phyloP scores from a whole-genome alignment of 2,797 vertebrate species.

The Hyperoplus immaculatus region DNA sequence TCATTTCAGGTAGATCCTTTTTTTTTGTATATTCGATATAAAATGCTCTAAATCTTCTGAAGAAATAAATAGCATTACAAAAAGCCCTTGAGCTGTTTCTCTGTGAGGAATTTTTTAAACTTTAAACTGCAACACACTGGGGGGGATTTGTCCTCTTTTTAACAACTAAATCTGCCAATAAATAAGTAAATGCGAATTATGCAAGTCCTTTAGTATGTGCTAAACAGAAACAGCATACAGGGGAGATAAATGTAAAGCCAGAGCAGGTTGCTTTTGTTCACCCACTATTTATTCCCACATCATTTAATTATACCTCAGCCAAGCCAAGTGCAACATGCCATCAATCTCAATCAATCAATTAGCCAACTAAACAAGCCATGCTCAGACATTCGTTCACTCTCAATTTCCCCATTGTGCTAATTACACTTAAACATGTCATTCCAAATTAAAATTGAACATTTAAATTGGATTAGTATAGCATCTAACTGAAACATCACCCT shows the following conservation, averaged over 20 bases:
- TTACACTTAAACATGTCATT: constrained; percentile 82
- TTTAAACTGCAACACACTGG: constrained; percentile 7
- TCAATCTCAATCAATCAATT: constrained; percentile 87
- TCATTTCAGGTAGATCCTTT: not conserved
- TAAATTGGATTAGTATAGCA: constrained; percentile 75
- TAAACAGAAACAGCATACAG: constrained; percentile 29
- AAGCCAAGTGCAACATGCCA: constrained; percentile 79
- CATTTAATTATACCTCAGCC: constrained; percentile 81
- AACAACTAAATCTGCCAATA: constrained; percentile 19
- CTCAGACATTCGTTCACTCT: constrained; percentile 80
- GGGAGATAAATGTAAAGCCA: constrained; percentile 46
- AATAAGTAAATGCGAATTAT: constrained; percentile 29
- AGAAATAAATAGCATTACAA: not conserved
- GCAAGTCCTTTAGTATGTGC: constrained; percentile 29
- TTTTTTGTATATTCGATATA: not conserved
- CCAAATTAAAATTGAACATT: constrained; percentile 81
- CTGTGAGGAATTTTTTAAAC: constrained; percentile 2
- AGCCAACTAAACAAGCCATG: constrained; percentile 81
- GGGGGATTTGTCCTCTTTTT: constrained; percentile 31
- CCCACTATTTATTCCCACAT: constrained; percentile 77
- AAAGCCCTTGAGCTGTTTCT: constrained; percentile 20
- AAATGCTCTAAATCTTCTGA: not conserved
- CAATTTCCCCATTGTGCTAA: constrained; percentile 83
- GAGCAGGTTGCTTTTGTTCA: constrained; percentile 65
- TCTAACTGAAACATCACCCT: constrained; percentile 75